Percentiles rank a stretch among this genome's conserved stretches.
Evolutionary conservation across 2,797 vertebrate species (phyloP).

Genomic region (Lacerta bilineata): DNA sequence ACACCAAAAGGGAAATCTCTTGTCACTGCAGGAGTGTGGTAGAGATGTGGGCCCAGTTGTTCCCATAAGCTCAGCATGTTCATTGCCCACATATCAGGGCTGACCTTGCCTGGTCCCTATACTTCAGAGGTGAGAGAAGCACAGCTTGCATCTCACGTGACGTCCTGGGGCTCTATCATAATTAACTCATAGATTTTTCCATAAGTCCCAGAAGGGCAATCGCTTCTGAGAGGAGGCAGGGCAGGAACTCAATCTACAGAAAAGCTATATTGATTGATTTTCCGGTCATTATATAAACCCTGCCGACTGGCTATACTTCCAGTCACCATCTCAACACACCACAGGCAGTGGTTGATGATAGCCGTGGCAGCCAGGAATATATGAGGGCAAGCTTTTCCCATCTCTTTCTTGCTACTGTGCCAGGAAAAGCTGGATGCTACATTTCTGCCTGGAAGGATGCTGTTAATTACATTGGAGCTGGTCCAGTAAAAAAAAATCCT

Average conservation of each 20-base stretch:
- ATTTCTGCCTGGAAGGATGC: background rate
- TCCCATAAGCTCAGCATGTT: background rate
- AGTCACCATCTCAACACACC: no score
- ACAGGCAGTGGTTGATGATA: background rate
- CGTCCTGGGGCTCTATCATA: slow-evolving; percentile 15
- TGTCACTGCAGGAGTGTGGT: no score
- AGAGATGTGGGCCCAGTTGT: no score
- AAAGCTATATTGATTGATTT: background rate
- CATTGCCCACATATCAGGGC: background rate
- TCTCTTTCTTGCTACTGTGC: background rate
- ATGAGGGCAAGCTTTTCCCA: background rate
- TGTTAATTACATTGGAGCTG: background rate
- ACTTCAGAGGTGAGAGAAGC: background rate
- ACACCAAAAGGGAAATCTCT: no score
- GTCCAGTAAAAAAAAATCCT: background rate
- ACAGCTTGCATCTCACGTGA: background rate
- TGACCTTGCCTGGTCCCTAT: background rate
- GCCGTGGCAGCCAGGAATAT: background rate
- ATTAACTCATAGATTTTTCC: slow-evolving; percentile 52
- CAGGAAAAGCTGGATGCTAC: background rate
- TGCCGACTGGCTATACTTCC: background rate
- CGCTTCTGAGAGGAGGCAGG: background rate
- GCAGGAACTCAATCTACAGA: slow-evolving; percentile 20
- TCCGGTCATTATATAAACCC: background rate
- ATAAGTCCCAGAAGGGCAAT: slow-evolving; percentile 4